Base-by-base conservation (phyloP, 1,140 invertebrate genomes). In the Dermatophagoides farinae region DNA sequence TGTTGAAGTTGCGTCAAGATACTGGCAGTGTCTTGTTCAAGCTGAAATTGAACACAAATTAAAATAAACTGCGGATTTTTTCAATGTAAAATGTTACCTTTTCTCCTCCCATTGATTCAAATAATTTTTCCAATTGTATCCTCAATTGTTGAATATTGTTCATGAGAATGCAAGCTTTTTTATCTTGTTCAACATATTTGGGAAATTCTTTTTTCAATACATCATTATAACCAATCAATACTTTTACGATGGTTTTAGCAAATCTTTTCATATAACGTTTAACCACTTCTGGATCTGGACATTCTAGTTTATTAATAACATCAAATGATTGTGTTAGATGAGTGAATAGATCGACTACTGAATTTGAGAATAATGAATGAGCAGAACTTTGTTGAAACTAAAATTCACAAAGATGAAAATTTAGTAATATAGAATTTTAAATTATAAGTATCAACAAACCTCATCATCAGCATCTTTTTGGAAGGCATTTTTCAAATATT, bases 1-100 rank as follows among this genome's bases (percentile, higher is more conserved):
- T 89, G 85, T 69, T 99, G 96, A 12, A 98, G 75, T 67, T 97
- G 92, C 65, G 97, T 95, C 11, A 99, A 72, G 61, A 97, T 96
- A 65, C 89, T 88, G 0, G 89, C 89, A 0, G 95, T 93, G 70
- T 97, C 91, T 66, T 89, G 79, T 70, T 98, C 93, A 41, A 99
- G 71, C 69, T 77, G 63, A 20, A 14, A 50, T 2, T 9, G 39
- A 22, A 16, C 39, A 57, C 9, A 20, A 18, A 31, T 14, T 40
- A 6, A 9, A 5, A 38, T 39, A 18, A 63, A 31, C n/a, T 11
- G 6, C 20, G n/a, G n/a, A n/a, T n/a, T n/a, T n/a, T n/a, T n/a
- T n/a, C n/a, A n/a, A n/a, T n/a, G n/a, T n/a, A n/a, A n/a, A n/a
- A n/a, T n/a, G n/a, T n/a, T 50, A 54, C 31, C 57, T 59, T 49